Evolutionary conservation across 2,888 invertebrate genomes (phyloP), one percentile per base, ranked within the genome.

Genomic region (Panorpa germanica): DNA sequence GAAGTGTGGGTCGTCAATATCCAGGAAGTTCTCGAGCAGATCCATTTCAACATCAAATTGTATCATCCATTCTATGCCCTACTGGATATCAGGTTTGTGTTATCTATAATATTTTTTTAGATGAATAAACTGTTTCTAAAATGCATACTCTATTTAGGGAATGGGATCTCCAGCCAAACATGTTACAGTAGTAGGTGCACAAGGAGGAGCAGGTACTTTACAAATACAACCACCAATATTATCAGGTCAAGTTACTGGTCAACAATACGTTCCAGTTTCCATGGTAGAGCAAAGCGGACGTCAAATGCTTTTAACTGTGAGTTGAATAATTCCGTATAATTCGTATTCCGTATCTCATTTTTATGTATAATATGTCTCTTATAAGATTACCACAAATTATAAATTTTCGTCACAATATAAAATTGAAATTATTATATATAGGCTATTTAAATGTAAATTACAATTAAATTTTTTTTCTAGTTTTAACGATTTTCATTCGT

Each of bases 21-120:
- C 51, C 62, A 43, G 52, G 62, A 55, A 42, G 69, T 33, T 63
- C 62, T 15, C 61, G 74, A 38, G 74, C 78, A 1, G 85, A 83
- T 50, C 76, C 81, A 25, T 90, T 90, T 63, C 80, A 82, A 44
- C 82, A 86, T 45, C 81, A 88, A 53, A 66, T 91, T 52, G 86
- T 90, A 20, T 86, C 88, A n/a, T 88, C 90, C 27, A 82, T 91
- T 45, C 63, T 91, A 31, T 90, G 90, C 54, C 88, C 86, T 45
- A 80, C 82, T 23, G 73, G 77, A 12, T 83, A 90, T 47, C 88
- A 86, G 61, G 72, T n/a, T n/a, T n/a, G n/a, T n/a, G n/a, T n/a
- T n/a, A n/a, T n/a, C n/a, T n/a, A n/a, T 70, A 13, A 17, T 21
- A 20, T 19, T 28, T 11, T n/a, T 14, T n/a, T n/a, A n/a, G n/a